Evolutionary conservation across 23 tunicate genomes (phyloP).

Genomic region (Diplosoma virens): DNA sequence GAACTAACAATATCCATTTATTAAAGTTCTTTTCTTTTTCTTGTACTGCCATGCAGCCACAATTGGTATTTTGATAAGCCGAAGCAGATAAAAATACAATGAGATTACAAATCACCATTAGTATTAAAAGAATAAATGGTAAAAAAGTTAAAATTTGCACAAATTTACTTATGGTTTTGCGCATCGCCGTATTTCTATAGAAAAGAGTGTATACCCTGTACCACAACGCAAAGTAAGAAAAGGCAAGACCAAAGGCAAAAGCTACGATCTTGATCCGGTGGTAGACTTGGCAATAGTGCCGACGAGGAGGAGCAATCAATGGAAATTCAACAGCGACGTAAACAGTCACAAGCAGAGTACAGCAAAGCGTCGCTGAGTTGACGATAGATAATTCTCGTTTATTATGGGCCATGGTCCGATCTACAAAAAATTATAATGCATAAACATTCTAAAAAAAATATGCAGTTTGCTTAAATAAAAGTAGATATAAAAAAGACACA

Average conservation of each 20-base stretch:
- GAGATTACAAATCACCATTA: background rate
- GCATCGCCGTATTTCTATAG: background rate
- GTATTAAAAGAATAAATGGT: background rate
- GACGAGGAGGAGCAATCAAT: background rate
- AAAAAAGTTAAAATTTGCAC: background rate
- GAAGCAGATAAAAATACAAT: background rate
- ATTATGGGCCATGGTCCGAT: too few species aligned
- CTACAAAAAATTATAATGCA: too few species aligned
- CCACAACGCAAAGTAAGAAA: conserved; percentile 12
- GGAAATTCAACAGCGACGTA: conserved; percentile 2
- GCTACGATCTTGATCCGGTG: conserved; percentile 11
- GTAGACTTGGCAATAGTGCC: background rate
- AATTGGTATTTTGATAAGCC: background rate
- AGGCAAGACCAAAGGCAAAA: background rate
- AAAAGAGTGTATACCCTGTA: conserved; percentile 2
- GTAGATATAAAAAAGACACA: too few species aligned
- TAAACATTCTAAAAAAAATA: too few species aligned
- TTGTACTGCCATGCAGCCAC: background rate
- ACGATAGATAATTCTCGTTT: too few species aligned
- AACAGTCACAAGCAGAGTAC: too few species aligned
- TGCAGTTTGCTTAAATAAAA: too few species aligned
- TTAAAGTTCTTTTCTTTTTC: background rate
- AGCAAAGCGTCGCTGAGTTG: too few species aligned
- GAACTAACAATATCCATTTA: background rate
- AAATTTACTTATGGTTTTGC: background rate